Evolutionary conservation across 1,140 invertebrate species (phyloP), one percentile per base, ranked within the genome.

Genomic region (Oedothorax gibbosus): DNA sequence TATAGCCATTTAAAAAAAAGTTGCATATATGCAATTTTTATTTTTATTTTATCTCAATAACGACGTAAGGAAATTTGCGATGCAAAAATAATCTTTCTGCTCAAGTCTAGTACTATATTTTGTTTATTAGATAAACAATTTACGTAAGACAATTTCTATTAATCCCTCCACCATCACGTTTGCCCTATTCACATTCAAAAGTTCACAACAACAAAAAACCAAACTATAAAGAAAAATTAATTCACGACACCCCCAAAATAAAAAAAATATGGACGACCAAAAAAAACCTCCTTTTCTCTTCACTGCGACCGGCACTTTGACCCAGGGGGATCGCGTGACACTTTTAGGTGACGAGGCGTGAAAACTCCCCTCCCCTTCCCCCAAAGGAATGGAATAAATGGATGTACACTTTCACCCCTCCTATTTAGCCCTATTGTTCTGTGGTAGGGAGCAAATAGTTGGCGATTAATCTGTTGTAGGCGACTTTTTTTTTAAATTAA

Each of bases 271-370:
- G 57, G 12, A 14, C 57, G n/a, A 60, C 57, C 0, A 12, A 12
- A 12, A 60, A 60, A 60, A 12, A 7, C 12, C 9, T 60, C 57
- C 9, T 4, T n/a, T 14, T 14, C 57, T 14, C 4, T n/a, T n/a
- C 57, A 5, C 12, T n/a, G 57, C 57, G n/a, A 60, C 12, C 3
- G 57, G 12, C 12, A n/a, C 57, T 12, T 12, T 60, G 57, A n/a
- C n/a, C 57, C 12, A 60, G 73, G 56, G 57, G 49, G 73, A 49
- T 56, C 73, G 64, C 73, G 57, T 77, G 73, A 77, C 73, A 77
- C 73, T 35, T 49, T 62, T 77, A 21, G 73, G 73, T 62, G 73
- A 53, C 73, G 73, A 62, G 50, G 73, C 73, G 73, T 77, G 73
- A 77, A 77, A 64, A 77, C 11, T 15, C n/a, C 50, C 71, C 71